Evolutionary conservation across 1,140 invertebrate species (phyloP), one percentile per base, ranked within the genome.

Genomic region (Brachionus rotundiformis): DNA sequence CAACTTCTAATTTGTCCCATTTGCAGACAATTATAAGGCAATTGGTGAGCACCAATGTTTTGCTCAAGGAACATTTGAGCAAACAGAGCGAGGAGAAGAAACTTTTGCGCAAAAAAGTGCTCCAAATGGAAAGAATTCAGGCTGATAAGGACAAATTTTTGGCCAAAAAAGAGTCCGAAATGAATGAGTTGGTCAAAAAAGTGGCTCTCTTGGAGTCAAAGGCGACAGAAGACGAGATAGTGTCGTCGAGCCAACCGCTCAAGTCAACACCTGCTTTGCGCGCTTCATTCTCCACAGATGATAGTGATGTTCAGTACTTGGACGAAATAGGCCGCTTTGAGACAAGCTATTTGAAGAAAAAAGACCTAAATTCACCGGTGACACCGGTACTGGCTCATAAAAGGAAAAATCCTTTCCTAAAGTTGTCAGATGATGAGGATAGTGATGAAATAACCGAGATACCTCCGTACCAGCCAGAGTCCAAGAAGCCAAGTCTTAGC

Each of bases 61-160:
- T 79, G 7, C n/a, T 79, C 8, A 79, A 79, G 29, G 16, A 54
- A 23, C 76, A 79, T 3, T 39, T 59, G 47, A 29, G 54, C 33
- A 79, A 79, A 63, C 47, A 79, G 16, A 79, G 16, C 31, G 76
- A 79, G 54, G 76, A 79, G 10, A 79, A 79, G 29, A 79, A 79
- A 13, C 0, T 23, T 13, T 10, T 79, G 16, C 6, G 76, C 7
- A 79, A 79, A 79, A 79, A 79, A 23, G 2, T 79, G 2, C 23
- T 13, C 16, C 47, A 54, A 59, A 79, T 79, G 23, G 76, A 79
- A 59, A 54, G 25, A 79, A 63, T 59, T 8, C 47, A 79, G 29
- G 2, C 19, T 0, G 76, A 79, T 0, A 79, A 79, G 54, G 76
- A 79, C 31, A 79, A 79, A 59, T 63, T 79, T 79, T 39, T 59